Conservation (phyloP, 2,888 invertebrate genomes). For the Lasioglossum pauxillum region DNA sequence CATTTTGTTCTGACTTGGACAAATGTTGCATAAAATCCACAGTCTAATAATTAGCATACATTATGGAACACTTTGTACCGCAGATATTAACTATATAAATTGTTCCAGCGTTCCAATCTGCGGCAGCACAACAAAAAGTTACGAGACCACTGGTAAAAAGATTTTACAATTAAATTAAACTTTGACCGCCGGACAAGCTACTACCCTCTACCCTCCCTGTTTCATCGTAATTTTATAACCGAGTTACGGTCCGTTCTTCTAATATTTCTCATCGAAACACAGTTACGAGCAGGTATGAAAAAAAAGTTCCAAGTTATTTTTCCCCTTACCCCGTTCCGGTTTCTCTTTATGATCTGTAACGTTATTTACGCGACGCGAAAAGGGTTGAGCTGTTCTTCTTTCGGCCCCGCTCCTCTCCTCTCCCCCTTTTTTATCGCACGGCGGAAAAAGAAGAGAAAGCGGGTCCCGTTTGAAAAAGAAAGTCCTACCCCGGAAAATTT, state of each 20-base stretch:
- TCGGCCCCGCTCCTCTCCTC: neutral
- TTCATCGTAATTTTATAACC: neutral
- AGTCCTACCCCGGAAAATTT: conserved; percentile 41
- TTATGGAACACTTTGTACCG: neutral
- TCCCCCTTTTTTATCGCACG: neutral
- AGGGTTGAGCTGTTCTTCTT: conserved; percentile 5
- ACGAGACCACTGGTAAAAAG: neutral
- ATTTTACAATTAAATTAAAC: neutral
- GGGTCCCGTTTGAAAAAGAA: neutral
- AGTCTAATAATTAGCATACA: too few species aligned
- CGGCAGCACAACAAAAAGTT: neutral
- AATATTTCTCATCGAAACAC: neutral
- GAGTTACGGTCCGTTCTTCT: neutral
- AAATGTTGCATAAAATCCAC: too few species aligned
- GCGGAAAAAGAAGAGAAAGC: neutral
- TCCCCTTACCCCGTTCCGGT: too few species aligned
- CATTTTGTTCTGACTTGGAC: too few species aligned
- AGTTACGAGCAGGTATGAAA: neutral
- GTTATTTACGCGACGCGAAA: conserved; percentile 25
- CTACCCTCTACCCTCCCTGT: neutral
- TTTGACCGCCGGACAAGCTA: neutral
- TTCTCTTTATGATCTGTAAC: conserved; percentile 18
- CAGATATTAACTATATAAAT: neutral
- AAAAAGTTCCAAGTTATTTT: conserved; percentile 21
- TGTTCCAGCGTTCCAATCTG: neutral